Base-by-base conservation (phyloP, 1,140 invertebrate species). In the Drepana arcuata region DNA sequence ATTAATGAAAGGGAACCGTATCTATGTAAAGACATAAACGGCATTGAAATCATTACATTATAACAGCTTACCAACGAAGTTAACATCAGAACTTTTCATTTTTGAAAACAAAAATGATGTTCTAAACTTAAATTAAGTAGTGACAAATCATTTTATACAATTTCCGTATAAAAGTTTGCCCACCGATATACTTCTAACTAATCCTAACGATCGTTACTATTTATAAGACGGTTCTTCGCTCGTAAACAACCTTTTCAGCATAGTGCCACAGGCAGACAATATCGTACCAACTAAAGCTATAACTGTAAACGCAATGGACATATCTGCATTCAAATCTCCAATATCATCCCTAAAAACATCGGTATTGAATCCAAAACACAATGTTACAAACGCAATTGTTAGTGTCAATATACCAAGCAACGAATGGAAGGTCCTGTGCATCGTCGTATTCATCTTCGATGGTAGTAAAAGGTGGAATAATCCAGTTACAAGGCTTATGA, bases 211-310 rank as follows among this genome's bases (percentile, higher is more conserved):
- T 16, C 15, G 9, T 16, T 7, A 5, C 1, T 2, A 16, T 1
- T 34, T 42, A 38, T 24, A 46, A 14, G n/a, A n/a, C n/a, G n/a
- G n/a, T n/a, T n/a, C n/a, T n/a, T n/a, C n/a, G n/a, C n/a, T n/a
- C n/a, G n/a, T n/a, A n/a, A n/a, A n/a, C n/a, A n/a, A n/a, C n/a
- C n/a, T n/a, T n/a, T n/a, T n/a, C n/a, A n/a, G n/a, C n/a, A n/a
- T n/a, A n/a, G n/a, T n/a, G n/a, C n/a, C n/a, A 31, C 23, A 28
- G 1, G 52, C 18, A 9, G 48, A 45, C 0, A 35, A 2, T 7
- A 65, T 18, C 24, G 41, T 26, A 2, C 54, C 54, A 9, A 53
- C 21, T 34, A 61, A 41, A 12, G 46, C 47, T 5, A 56, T 7
- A 1, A 47, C 41, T 3, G 58, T 38, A 2, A 62, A 28, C 0